Percentiles rank a stretch among this genome's conserved stretches.
Conservation (phyloP, 2,113 vertebrate species). For the Eptatretus burgeri region DNA sequence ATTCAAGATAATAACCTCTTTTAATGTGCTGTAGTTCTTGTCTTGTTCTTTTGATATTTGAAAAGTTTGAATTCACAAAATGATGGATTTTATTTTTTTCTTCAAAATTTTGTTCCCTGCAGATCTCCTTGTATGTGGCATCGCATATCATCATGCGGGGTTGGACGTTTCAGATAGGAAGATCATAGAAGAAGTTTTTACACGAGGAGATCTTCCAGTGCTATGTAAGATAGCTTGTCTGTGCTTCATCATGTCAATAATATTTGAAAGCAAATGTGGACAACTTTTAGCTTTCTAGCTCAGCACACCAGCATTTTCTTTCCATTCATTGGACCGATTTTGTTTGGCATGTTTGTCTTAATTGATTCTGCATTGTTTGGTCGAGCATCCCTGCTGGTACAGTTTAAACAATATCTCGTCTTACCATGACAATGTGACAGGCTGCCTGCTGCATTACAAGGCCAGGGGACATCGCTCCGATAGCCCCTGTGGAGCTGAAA, state of each 20-base stretch:
- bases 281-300: too few species aligned
- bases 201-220: slow-evolving; percentile 46
- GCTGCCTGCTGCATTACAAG: too few species aligned
- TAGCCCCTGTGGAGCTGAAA: too few species aligned
- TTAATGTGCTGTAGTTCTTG: background rate
- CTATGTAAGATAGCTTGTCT: slow-evolving; percentile 38
- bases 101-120: slow-evolving; percentile 9
- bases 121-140: slow-evolving; percentile 45
- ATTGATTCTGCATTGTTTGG: too few species aligned
- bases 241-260: background rate
- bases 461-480: too few species aligned
- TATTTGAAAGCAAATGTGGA: background rate
- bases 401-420: too few species aligned
- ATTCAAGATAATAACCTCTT: background rate
- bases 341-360: too few species aligned
- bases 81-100: slow-evolving; percentile 9
- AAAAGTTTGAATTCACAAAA: background rate
- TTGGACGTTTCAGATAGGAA: slow-evolving; percentile 60
- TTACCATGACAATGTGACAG: too few species aligned
- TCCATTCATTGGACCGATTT: too few species aligned
- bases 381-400: too few species aligned
- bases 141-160: slow-evolving; percentile 83
- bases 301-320: too few species aligned
- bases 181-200: slow-evolving; percentile 46
- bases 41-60: too few species aligned